Evolutionary conservation across 2,113 vertebrate species (phyloP), one percentile per base, ranked within the genome.

Genomic region (Myocastor coypus): DNA sequence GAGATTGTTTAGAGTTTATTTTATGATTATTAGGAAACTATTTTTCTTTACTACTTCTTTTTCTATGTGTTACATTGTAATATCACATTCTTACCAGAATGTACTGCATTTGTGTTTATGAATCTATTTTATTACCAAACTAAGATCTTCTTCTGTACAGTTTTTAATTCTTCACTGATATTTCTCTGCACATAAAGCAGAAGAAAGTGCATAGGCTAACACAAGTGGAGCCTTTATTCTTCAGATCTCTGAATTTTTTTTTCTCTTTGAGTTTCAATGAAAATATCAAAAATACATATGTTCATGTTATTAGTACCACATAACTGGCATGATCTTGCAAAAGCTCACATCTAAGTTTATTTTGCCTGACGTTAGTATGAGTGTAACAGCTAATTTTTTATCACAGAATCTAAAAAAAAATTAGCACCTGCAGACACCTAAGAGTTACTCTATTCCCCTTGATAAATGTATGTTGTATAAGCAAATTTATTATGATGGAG

Each of bases 381-480:
- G 83, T 81, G 81, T 28, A 93, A 80, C 80, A 32, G 63, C 40
- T 80, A 81, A 22, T n/a, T 91, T 91, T 93, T 89, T 75, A 93
- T 63, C 30, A 20, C 42, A 26, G 17, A 24, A 26, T 86, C 91
- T 96, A 68, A 92, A 11, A 68, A 92, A 11, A 95, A 83, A 88
- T 34, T 77, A 75, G 42, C 84, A 89, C 73, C 50, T 26, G 57
- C 3, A 64, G 89, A 69, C 57, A 63, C 63, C 42, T 40, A 24
- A 83, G 89, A 69, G 83, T 59, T 22, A 5, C 30, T 24, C 5
- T 22, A 77, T 57, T 89, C 30, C 37, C 78, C 40, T 75, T 86
- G 83, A 93, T 83, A 96, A 95, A 87, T 52, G 32, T 78, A 78
- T 66, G 40, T 61, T 91, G 87, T 81, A 81, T 91, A 96, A 91